Base-by-base conservation (phyloP, 2,888 invertebrate genomes). In the Mythimna pallens region DNA sequence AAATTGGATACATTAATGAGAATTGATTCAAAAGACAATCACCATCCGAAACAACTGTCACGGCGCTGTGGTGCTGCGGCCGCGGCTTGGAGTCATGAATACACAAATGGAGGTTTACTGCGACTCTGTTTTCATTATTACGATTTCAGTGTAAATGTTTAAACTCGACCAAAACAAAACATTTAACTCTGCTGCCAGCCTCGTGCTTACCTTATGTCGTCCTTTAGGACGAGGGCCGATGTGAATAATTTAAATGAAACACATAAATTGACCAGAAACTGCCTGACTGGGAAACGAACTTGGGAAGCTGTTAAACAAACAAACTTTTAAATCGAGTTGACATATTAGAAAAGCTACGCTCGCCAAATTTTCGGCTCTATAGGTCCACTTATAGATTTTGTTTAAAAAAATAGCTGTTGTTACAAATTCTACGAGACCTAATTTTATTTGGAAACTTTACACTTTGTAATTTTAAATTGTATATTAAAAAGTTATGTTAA, bases 21-120 rank as follows among this genome's bases (percentile, higher is more conserved):
- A 86, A 91, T 92, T 90, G 90, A 91, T 92, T 90, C 87, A 88
- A 89, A 90, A 90, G 88, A 91, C 90, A 89, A 91, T 90, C 90
- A 89, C 86, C 87, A 89, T 89, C 89, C 78, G 86, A 86, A 90
- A 88, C 89, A 90, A 88, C 81, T 86, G 86, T 86, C 86, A 82
- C 71, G 73, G 63, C 67, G 55, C 47, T 58, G 36, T 40, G 80
- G 67, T 82, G 78, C 82, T 64, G 47, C 55, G 43, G 47, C 63
- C 30, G 34, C 73, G n/a, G 36, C 36, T 22, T 79, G 71, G 85
- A 88, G 89, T 93, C 92, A 93, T 93, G 91, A 93, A 93, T 93
- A 93, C 88, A 90, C 91, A 94, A 92, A 91, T 89, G 84, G 82
- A 71, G 81, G 84, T 90, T 91, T 92, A 91, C 92, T 89, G 90